phyloP scores from a whole-genome alignment of 1,140 invertebrate genomes.

The Palaemon carinicauda region DNA sequence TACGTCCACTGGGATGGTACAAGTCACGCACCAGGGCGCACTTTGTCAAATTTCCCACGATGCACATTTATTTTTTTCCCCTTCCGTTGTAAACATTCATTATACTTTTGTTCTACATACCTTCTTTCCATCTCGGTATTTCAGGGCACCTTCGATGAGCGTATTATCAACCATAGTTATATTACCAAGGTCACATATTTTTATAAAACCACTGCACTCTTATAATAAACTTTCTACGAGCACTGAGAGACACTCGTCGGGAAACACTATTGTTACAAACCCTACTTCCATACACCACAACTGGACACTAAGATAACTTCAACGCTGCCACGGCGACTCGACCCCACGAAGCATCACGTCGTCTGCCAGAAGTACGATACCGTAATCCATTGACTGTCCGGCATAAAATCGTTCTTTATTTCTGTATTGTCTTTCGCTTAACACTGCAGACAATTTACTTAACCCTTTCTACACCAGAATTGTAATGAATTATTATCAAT shows the following conservation, averaged over 20 bases:
- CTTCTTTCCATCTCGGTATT: constrained; percentile 43
- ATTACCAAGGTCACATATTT: constrained; percentile 29
- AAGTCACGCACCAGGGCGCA: too few relatives aligned
- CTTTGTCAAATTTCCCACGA: too few relatives aligned
- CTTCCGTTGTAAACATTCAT: too few relatives aligned
- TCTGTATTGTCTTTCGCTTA: too few relatives aligned
- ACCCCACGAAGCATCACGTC: neutral
- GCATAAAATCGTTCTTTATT: too few relatives aligned
- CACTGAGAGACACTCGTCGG: neutral
- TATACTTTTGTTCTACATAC: neutral
- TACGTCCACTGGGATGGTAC: too few relatives aligned
- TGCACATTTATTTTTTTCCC: too few relatives aligned
- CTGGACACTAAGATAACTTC: constrained; percentile 35
- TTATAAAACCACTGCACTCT: neutral
- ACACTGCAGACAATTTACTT: too few relatives aligned
- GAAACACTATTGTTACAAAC: neutral
- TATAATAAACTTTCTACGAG: neutral
- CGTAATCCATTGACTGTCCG: too few relatives aligned
- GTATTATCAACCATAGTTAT: constrained; percentile 49
- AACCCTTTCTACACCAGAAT: too few relatives aligned
- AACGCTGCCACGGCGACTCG: neutral
- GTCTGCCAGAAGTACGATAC: constrained; percentile 10
- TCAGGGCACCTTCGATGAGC: constrained; percentile 34
- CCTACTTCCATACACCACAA: constrained; percentile 12
- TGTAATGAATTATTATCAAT: too few relatives aligned